A percentile compares a stretch with the other conserved stretches of the same genome.
phyloP scores from a whole-genome alignment of 2,113 vertebrate genomes.

The Calyptomena viridis region DNA sequence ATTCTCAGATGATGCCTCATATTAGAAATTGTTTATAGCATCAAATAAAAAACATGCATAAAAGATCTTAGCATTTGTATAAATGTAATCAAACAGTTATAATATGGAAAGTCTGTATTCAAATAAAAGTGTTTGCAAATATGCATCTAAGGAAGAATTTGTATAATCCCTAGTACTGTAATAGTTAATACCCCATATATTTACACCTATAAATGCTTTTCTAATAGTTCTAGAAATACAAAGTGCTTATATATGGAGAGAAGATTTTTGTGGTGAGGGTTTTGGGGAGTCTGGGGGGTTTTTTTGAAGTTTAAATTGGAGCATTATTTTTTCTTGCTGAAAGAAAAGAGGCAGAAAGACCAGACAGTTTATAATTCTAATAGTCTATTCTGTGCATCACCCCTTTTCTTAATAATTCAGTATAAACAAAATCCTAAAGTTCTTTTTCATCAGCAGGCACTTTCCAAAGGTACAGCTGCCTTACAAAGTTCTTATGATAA shows the following conservation, averaged over 20 bases:
- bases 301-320: background rate
- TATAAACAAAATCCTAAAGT: background rate
- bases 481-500: background rate
- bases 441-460: background rate
- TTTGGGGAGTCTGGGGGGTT: background rate
- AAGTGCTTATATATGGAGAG: background rate
- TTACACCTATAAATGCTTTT: background rate
- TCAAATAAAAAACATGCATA: background rate
- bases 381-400: background rate
- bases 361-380: background rate
- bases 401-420: background rate
- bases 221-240: background rate
- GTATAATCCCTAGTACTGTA: background rate
- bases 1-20: background rate
- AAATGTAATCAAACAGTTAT: background rate
- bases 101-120: background rate
- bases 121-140: background rate
- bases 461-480: background rate
- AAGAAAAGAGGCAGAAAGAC: background rate
- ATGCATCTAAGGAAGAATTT: background rate
- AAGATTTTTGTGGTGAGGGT: background rate
- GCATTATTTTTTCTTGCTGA: background rate
- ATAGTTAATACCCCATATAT: background rate
- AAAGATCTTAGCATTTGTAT: background rate
- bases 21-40: background rate